phyloP scores from a whole-genome alignment of 2,888 invertebrate genomes.

The Halocaridina rubra region DNA sequence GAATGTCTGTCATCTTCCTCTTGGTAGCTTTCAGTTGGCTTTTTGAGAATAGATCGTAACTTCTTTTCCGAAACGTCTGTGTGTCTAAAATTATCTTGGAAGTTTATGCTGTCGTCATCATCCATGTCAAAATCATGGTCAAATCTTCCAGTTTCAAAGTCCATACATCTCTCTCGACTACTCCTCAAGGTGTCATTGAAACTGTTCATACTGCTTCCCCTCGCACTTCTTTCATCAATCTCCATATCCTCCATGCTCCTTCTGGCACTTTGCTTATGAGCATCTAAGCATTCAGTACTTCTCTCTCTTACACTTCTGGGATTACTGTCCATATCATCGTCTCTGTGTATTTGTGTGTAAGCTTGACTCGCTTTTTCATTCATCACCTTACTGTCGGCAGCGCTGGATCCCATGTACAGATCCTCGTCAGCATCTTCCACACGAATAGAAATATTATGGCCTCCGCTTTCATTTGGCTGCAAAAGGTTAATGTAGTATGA shows the following conservation, averaged over 20 bases:
- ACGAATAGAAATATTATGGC: background rate
- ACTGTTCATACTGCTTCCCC: no score
- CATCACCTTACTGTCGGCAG: background rate
- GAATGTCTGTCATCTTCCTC: background rate
- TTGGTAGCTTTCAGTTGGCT: background rate
- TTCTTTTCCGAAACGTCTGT: background rate
- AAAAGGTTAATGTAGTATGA: no score
- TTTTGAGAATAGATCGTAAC: background rate
- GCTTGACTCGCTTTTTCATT: background rate
- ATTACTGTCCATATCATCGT: no score
- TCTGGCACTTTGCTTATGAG: background rate
- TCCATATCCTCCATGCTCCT: background rate
- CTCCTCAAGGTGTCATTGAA: no score
- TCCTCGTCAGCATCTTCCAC: background rate
- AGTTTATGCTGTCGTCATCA: background rate
- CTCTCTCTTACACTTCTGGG: background rate
- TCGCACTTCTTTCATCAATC: background rate
- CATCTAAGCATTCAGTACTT: background rate
- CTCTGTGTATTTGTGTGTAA: no score
- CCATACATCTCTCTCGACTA: background rate
- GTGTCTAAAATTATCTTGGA: background rate
- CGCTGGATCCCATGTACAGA: background rate
- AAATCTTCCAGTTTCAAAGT: background rate
- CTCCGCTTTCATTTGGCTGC: background rate
- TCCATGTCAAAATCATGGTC: background rate